Conservation (phyloP, 2,888 invertebrate genomes). For the Ferrisia virgata region DNA sequence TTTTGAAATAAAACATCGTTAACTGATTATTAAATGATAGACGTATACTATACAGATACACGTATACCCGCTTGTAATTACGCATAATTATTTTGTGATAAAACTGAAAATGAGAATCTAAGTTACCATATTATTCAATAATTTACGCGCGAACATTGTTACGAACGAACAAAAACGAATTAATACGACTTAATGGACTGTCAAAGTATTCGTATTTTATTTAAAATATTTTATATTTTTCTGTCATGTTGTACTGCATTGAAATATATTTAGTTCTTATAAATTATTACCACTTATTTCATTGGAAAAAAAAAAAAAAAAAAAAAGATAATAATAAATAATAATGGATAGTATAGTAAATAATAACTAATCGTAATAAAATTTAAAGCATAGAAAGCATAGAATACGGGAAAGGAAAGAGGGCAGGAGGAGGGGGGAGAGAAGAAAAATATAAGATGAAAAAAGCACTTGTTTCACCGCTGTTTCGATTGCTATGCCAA, state of each 20-base stretch:
- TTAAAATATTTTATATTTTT: constrained; percentile 23
- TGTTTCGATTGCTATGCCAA: too few relatives aligned
- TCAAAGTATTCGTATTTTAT: constrained; percentile 14
- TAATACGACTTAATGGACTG: background rate
- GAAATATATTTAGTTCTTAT: background rate
- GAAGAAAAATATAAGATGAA: too few relatives aligned
- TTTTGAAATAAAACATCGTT: too few relatives aligned
- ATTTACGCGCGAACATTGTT: background rate
- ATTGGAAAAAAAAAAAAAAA: background rate
- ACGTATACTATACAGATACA: background rate
- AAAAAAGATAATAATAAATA: background rate
- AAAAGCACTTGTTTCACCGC: too few relatives aligned
- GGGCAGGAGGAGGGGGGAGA: too few relatives aligned
- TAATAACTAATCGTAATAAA: too few relatives aligned
- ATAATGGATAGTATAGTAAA: background rate
- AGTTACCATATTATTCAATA: constrained; percentile 19
- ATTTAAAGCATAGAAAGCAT: too few relatives aligned
- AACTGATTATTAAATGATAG: too few relatives aligned
- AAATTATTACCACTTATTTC: background rate
- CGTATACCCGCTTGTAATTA: background rate
- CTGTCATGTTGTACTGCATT: constrained; percentile 41
- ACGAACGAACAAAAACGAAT: background rate
- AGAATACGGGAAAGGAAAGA: too few relatives aligned
- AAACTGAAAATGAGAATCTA: background rate
- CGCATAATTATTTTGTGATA: constrained; percentile 1